Evolutionary conservation across 2,888 invertebrate genomes (phyloP).

Genomic region (Brenthis hecate): DNA sequence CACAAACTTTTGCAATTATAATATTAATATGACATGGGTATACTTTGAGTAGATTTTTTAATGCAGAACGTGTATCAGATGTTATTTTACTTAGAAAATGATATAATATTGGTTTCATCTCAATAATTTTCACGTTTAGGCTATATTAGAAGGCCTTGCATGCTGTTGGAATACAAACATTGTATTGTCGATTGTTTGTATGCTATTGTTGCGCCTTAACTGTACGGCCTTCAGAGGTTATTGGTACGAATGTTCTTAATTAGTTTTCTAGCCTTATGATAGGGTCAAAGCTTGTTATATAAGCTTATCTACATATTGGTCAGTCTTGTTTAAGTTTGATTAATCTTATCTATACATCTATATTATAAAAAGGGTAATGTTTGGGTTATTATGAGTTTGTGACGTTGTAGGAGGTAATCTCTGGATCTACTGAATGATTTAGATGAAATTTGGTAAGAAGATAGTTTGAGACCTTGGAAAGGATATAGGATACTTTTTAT

Average conservation of each 20-base stretch:
- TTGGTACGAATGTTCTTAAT: conserved; percentile 13
- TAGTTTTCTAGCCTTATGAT: not conserved
- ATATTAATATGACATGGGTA: too few species aligned
- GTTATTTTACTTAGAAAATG: not conserved
- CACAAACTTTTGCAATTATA: too few species aligned
- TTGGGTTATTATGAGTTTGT: too few species aligned
- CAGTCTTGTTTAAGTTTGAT: not conserved
- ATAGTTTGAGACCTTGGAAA: too few species aligned
- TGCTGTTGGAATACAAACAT: conserved; percentile 27
- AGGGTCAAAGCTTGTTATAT: not conserved
- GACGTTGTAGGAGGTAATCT: too few species aligned
- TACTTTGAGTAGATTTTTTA: too few species aligned
- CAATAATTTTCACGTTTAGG: conserved; percentile 18
- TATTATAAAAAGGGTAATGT: too few species aligned
- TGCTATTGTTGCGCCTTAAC: conserved; percentile 33
- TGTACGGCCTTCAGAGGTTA: conserved; percentile 31
- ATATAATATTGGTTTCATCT: conserved; percentile 1
- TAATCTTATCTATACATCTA: not conserved
- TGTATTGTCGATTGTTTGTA: conserved; percentile 29
- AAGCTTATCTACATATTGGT: not conserved
- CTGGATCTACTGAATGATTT: too few species aligned
- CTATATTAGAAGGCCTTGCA: conserved; percentile 28
- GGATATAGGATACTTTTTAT: too few species aligned
- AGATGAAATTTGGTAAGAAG: too few species aligned
- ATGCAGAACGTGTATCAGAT: too few species aligned